Evolutionary conservation across 1,140 invertebrate genomes (phyloP), one percentile per base, ranked within the genome.

Genomic region (Drosophila lowei): DNA sequence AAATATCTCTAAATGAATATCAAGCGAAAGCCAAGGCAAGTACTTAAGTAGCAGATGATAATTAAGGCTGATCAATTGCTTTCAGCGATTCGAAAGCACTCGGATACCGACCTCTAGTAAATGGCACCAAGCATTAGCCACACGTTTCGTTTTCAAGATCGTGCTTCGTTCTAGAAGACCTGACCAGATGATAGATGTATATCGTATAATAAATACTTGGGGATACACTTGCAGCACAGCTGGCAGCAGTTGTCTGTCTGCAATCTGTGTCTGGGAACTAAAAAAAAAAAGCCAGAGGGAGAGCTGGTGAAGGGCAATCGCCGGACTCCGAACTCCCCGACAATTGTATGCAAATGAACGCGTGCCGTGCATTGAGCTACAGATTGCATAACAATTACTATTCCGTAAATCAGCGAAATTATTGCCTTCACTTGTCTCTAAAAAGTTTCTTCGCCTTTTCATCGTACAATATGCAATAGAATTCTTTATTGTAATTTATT

Each of bases 401-500:
- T 42, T 23, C 46, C 46, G 21, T 52, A 43, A 30, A 42, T 43
- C 38, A 25, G 41, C 53, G 44, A 38, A 54, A 63, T 60, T 60
- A 34, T 34, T 34, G 30, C 49, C 49, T 44, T 34, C 49, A 16
- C 28, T 9, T 30, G 30, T 30, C 8, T 30, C 30, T 30, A 67
- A 44, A 49, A 68, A 50, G 30, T 67, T 68, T 50, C 67, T 66
- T 46, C 15, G 16, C n/a, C 4, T 23, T 52, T 66, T 68, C 56
- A 13, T 68, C 63, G 65, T 68, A 68, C 81, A 85, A 85, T 85
- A 85, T 85, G 81, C 77, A 86, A 85, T 85, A 86, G 79, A 86
- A 81, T 85, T 85, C 83, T 85, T 85, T 85, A 85, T 85, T 88
- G 81, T 85, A 81, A 85, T 88, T 84, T 80, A 85, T 49, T 77